phyloP scores from a whole-genome alignment of 2,113 vertebrate species.

The Columbina picui region DNA sequence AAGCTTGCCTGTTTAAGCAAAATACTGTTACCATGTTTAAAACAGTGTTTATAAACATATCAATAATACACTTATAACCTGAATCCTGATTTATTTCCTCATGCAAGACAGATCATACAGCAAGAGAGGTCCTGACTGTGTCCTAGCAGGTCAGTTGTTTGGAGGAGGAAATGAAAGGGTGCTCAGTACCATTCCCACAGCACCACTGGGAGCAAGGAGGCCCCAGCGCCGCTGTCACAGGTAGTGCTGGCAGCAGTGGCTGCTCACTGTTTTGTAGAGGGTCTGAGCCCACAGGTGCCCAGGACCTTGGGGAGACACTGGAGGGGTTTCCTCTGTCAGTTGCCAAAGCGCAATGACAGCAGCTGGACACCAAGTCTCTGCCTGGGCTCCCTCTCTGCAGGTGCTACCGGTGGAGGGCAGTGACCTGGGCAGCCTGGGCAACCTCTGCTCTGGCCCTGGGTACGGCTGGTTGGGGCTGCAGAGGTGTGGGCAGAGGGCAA shows the following conservation, averaged over 20 bases:
- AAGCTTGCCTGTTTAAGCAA: background rate
- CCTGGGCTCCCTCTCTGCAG: background rate
- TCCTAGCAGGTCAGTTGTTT: background rate
- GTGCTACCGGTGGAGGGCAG: background rate
- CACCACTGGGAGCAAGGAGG: background rate
- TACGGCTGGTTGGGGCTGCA: background rate
- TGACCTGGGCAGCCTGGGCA: background rate
- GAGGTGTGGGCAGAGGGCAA: background rate
- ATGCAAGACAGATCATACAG: background rate
- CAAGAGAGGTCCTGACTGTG: background rate
- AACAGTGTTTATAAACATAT: background rate
- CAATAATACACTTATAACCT: background rate
- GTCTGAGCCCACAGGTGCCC: background rate
- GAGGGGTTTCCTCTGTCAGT: fast-evolving
- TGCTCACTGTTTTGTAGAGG: background rate
- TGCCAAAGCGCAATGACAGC: background rate
- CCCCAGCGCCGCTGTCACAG: background rate
- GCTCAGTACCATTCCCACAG: background rate
- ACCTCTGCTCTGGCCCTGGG: background rate
- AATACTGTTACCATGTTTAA: background rate
- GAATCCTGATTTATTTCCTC: background rate
- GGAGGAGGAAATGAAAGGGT: background rate
- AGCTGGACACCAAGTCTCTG: background rate
- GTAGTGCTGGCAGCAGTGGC: fast-evolving
- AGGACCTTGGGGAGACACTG: fast-evolving